phyloP scores from a whole-genome alignment of 2,113 vertebrate genomes.

The Noctilio leporinus region DNA sequence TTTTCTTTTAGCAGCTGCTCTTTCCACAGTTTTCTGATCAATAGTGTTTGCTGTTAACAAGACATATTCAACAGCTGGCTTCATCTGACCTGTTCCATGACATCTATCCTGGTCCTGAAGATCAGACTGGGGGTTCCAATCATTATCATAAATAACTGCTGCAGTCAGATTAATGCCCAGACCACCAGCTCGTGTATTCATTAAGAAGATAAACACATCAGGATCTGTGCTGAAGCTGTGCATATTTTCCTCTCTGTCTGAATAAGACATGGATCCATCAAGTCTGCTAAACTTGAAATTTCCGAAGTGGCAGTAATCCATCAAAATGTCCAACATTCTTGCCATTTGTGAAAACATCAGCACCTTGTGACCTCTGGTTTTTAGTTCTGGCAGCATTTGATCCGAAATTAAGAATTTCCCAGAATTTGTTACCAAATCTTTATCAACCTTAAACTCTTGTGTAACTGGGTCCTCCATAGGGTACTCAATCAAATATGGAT shows the following conservation, averaged over 20 bases:
- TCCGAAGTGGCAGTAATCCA: conserved; percentile 95
- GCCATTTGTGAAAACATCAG: conserved; percentile 98
- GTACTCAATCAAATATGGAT: conserved; percentile 96
- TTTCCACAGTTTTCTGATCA: conserved; percentile 96
- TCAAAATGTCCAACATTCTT: conserved; percentile 92
- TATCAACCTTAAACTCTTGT: conserved; percentile 95
- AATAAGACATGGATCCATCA: conserved; percentile 92
- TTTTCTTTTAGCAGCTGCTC: conserved; percentile 94
- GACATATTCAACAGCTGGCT: conserved; percentile 95
- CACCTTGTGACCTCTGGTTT: conserved; percentile 94
- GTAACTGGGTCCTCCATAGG: conserved; percentile 90
- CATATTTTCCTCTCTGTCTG: conserved; percentile 92
- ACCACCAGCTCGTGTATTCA: conserved; percentile 96
- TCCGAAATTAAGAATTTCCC: conserved; percentile 96
- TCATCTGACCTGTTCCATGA: conserved; percentile 97
- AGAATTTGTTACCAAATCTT: conserved; percentile 90
- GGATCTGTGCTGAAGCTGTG: conserved; percentile 86
- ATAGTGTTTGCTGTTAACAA: conserved; percentile 96
- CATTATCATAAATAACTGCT: conserved; percentile 97
- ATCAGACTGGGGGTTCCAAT: conserved; percentile 98
- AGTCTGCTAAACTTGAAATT: conserved; percentile 89
- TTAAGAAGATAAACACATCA: conserved; percentile 93
- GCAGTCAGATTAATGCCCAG: conserved; percentile 96
- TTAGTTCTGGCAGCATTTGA: conserved; percentile 93
- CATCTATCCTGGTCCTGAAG: conserved; percentile 97